Evolutionary conservation across 2,113 vertebrate species (phyloP).

Genomic region (Dasypus novemcinctus): DNA sequence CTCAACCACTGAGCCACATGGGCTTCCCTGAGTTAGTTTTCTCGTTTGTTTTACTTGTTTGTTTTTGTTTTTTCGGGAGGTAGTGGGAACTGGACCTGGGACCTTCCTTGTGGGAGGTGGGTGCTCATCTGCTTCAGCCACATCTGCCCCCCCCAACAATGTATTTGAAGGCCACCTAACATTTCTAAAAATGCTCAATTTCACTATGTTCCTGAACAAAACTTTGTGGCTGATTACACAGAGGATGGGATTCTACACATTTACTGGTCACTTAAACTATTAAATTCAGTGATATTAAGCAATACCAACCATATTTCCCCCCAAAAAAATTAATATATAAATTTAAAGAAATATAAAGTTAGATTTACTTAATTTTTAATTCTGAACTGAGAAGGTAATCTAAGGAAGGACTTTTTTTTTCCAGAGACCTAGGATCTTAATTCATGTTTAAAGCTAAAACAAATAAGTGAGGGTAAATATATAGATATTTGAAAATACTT

Average conservation of each 20-base stretch:
- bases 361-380: constrained; percentile 46
- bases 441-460: constrained; percentile 41
- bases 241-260: neutral
- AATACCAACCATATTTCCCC: neutral
- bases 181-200: constrained; percentile 27
- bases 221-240: neutral
- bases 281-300: constrained; percentile 28
- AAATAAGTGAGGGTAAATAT: constrained; percentile 28
- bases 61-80: too few relatives aligned
- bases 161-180: neutral
- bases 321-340: constrained; percentile 20
- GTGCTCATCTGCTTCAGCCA: too few relatives aligned
- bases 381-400: constrained; percentile 21
- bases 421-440: neutral
- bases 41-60: too few relatives aligned
- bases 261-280: neutral
- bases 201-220: neutral
- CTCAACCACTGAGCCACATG: too few relatives aligned
- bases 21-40: too few relatives aligned
- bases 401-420: neutral
- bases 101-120: too few relatives aligned
- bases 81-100: too few relatives aligned
- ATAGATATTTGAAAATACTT: constrained; percentile 45
- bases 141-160: neutral
- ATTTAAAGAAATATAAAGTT: neutral